Percentiles rank a stretch among this genome's conserved stretches.
Evolutionary conservation across 1,140 invertebrate genomes (phyloP).

Genomic region (Mesaphorura yosii): DNA sequence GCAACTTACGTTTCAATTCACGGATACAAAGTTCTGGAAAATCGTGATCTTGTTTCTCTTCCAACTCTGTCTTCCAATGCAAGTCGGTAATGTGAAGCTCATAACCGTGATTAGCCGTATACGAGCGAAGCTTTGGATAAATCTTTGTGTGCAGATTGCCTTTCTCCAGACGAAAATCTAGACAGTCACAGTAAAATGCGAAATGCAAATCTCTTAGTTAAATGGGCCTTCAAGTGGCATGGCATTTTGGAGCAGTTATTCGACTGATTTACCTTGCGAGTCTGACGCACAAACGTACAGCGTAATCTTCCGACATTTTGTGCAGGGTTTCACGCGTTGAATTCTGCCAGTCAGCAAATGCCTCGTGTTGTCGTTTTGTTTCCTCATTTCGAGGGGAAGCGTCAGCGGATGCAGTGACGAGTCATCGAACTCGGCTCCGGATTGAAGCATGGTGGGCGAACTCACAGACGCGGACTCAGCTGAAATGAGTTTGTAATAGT

Average conservation of each 20-base stretch:
- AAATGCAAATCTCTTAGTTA: not conserved
- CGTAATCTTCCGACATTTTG: constrained; percentile 46
- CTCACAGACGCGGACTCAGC: constrained; percentile 48
- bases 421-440: constrained; percentile 33
- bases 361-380: constrained; percentile 43
- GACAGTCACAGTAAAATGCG: constrained; percentile 29
- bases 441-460: constrained; percentile 41
- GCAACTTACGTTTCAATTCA: constrained; percentile 51
- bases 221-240: too few relatives aligned
- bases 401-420: constrained; percentile 17
- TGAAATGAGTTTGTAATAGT: constrained; percentile 28
- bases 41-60: constrained; percentile 53
- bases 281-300: constrained; percentile 55
- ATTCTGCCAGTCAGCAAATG: constrained; percentile 46
- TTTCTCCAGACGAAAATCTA: constrained; percentile 55
- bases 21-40: constrained; percentile 61
- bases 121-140: constrained; percentile 47
- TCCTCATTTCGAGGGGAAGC: constrained; percentile 39
- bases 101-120: constrained; percentile 50
- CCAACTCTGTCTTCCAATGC: constrained; percentile 54
- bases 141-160: constrained; percentile 51
- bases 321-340: constrained; percentile 31
- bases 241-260: not conserved
- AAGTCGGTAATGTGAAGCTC: constrained; percentile 56
- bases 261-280: constrained; percentile 46